Base-by-base conservation (phyloP, 2,797 vertebrate genomes). In the Pseudopleuronectes americanus region DNA sequence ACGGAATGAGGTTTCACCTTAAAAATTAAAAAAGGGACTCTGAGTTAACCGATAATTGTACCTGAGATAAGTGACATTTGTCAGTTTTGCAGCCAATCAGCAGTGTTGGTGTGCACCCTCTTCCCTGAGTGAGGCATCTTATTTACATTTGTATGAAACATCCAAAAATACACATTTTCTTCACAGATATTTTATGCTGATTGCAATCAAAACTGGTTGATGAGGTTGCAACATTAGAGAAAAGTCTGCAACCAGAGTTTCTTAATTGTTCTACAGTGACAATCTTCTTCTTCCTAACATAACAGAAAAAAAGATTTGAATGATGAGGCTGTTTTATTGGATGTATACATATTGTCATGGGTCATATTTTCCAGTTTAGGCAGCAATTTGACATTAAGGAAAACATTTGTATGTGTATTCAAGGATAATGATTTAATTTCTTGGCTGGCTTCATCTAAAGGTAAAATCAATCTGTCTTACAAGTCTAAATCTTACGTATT, bases 171-270 rank as follows among this genome's bases (percentile, higher is more conserved):
- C 33, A 51, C 14, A 33, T 56, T 61, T 71, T 55, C 55, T 24
- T 7, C 22, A 53, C 47, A 49, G 51, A 64, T 63, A 52, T 67
- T 77, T 87, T 71, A 64, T 70, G 69, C 66, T 84, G 74, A 87
- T 80, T 85, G 82, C 74, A 85, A 86, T 87, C 70, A 84, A 71
- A 86, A 67, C 28, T 59, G 55, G 54, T 49, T 69, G 70, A 76
- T 64, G 76, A 78, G 57, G 75, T 41, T 55, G 58, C 38, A 81
- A 74, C 43, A 38, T 41, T 17, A 17, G 41, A 17, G 14, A 17
- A 6, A 5, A 61, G 57, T 67, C 60, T 75, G 52, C n/a, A 0
- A 65, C 16, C 43, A 16, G 17, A 68, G 16, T 55, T 64, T 62
- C 22, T 51, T 63, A 62, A 71, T 70, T 79, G 52, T 57, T 45